Base-by-base conservation (phyloP, 2,888 invertebrate genomes). In the Papilio gigon region DNA sequence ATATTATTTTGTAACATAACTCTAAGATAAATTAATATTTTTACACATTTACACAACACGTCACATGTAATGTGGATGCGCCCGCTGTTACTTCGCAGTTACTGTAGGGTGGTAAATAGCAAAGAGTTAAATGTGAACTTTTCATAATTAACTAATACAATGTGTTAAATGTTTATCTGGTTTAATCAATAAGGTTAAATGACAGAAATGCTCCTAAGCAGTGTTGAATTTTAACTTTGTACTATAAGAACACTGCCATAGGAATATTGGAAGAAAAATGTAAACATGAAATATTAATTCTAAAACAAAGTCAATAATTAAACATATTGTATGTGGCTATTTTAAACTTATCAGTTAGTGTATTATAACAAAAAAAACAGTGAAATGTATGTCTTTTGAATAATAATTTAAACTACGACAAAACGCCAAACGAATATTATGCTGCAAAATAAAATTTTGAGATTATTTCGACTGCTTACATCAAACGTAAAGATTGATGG, bases 21-120 rank as follows among this genome's bases (percentile, higher is more conserved):
- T 78, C 84, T 81, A 81, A 83, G 78, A 87, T 85, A 87, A 87
- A 86, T 85, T 85, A 87, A 79, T 76, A 86, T 85, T 85, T 87
- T 83, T 88, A 89, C 85, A 90, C 83, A 87, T 88, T 87, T 89
- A 88, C 85, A 88, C 80, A 84, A 75, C 71, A 75, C 71, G 73
- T 71, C 73, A 72, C 74, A 64, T 70, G 70, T 27, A 56, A 71
- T 70, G 70, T 72, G 60, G 65, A 58, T 62, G 65, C 56, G 58
- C 11, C 44, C 11, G 58, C 25, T 63, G 58, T 35, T 33, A 25
- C 42, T 60, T 56, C 47, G 25, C n/a, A 40, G 47, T 63, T 47
- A 63, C 22, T 63, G 35, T 22, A 14, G 37, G 59, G 22, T 30
- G 50, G 27, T 12, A 56, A 53, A 5, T 17, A 27, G 25, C 25